phyloP scores from a whole-genome alignment of 2,797 vertebrate genomes.

The Avahi laniger region DNA sequence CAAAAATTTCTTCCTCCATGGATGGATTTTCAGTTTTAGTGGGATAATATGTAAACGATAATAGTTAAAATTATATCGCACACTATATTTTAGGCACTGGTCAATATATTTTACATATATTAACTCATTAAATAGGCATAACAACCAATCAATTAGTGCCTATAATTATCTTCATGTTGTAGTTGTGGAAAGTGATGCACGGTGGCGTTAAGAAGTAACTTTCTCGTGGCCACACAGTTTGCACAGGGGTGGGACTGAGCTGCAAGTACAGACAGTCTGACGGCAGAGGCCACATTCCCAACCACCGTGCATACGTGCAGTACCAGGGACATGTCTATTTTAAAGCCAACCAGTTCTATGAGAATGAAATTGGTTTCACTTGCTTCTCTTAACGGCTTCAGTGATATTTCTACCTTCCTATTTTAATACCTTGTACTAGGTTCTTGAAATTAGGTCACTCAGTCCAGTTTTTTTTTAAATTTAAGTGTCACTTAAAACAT shows the following conservation, averaged over 20 bases:
- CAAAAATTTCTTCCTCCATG: background rate
- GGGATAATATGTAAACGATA: background rate
- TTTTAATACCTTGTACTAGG: slow-evolving; percentile 24
- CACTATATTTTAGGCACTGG: background rate
- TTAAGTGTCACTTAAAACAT: background rate
- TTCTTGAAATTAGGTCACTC: slow-evolving; percentile 46
- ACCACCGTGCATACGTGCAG: background rate
- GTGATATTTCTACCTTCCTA: background rate
- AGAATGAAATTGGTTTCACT: background rate
- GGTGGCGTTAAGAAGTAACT: background rate
- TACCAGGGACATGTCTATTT: background rate
- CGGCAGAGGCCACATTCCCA: background rate
- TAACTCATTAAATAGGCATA: background rate
- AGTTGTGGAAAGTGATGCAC: background rate
- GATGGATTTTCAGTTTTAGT: background rate
- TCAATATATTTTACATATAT: background rate
- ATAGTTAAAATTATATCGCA: background rate
- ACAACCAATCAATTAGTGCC: too few species aligned
- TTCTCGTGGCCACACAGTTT: background rate
- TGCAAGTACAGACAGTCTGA: background rate
- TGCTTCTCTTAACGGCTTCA: background rate
- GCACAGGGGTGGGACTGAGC: background rate
- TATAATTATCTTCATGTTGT: background rate
- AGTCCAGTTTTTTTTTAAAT: background rate
- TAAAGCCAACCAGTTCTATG: background rate